Base-by-base conservation (phyloP, 2,797 vertebrate genomes). In the Nannoperca obscura region DNA sequence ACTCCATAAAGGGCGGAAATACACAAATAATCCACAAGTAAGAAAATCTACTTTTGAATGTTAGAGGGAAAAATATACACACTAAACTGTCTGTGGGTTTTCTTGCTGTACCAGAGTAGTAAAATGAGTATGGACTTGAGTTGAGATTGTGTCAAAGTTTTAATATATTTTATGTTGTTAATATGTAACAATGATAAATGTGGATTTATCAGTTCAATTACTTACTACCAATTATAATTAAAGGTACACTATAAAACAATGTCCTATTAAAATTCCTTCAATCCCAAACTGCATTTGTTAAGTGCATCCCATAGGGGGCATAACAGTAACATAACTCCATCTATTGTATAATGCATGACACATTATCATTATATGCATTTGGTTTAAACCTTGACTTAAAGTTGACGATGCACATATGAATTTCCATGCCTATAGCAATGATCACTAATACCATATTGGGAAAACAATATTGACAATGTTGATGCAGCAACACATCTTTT, bases 211-310 rank as follows among this genome's bases (percentile, higher is more conserved):
- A 27, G 8, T 53, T 53, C 3, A 34, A 36, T 65, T 38, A 36
- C 7, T 49, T 27, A 4, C 1, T 11, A 38, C 36, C 12, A 58
- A 8, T 22, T 50, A 2, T 32, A 74, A 27, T 27, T 12, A 15
- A 38, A 40, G 13, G 22, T 40, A 22, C 22, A 32, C 1, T 40
- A 38, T 13, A 34, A 44, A 30, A 40, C 13, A 50, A 22, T 22
- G 32, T 12, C n/a, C 5, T 30, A 49, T 57, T 13, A 38, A 22
- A 49, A 42, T 5, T 42, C 30, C 7, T 38, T 44, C 11, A 42
- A 22, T 76, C 15, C 32, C 42, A 64, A 71, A 62, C 13, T 82
- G 72, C 32, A 70, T 74, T 69, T 71, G 22, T 55, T 7, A 55
- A 38, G 54, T 60, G 30, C 1, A 9, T 70, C 72, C 69, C 2